phyloP scores from a whole-genome alignment of 2,113 vertebrate species.

The Solea solea region DNA sequence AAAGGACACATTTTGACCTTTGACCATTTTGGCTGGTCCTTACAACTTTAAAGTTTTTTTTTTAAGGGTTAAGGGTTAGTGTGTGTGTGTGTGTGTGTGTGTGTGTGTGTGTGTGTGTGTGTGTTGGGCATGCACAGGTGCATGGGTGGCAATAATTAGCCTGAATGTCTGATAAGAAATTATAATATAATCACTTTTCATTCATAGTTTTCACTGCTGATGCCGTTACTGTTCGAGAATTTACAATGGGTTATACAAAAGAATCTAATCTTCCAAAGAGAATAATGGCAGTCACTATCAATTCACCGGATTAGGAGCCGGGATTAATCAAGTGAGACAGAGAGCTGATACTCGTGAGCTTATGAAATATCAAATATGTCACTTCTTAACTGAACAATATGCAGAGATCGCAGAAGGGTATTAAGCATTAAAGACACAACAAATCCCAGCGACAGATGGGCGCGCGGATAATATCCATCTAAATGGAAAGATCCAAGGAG shows the following conservation, averaged over 20 bases:
- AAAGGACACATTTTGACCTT: too few relatives aligned
- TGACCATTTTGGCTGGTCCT: too few relatives aligned
- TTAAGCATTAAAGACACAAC: constrained; percentile 78
- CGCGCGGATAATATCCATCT: constrained; percentile 57
- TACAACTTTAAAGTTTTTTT: too few relatives aligned
- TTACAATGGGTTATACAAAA: constrained; percentile 15
- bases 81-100: too few relatives aligned
- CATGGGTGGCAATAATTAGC: constrained; percentile 24
- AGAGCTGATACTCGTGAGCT: constrained; percentile 65
- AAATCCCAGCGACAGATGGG: constrained; percentile 78
- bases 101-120: too few relatives aligned
- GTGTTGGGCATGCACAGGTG: constrained; percentile 11
- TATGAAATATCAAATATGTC: constrained; percentile 78
- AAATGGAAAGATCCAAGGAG: constrained; percentile 53
- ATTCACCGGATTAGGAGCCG: constrained; percentile 60
- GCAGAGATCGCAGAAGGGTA: constrained; percentile 41
- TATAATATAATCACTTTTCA: constrained; percentile 10
- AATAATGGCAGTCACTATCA: constrained; percentile 41
- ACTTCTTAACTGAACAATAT: constrained; percentile 62
- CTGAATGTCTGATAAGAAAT: constrained; percentile 17
- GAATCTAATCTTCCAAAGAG: constrained; percentile 50
- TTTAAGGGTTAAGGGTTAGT: background rate
- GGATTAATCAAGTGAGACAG: constrained; percentile 71
- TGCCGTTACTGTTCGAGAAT: background rate
- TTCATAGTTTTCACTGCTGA: constrained; percentile 16